Percentiles rank a stretch among this genome's conserved stretches.
Evolutionary conservation across 2,888 invertebrate species (phyloP).

Genomic region (Eubasilissa splendida): DNA sequence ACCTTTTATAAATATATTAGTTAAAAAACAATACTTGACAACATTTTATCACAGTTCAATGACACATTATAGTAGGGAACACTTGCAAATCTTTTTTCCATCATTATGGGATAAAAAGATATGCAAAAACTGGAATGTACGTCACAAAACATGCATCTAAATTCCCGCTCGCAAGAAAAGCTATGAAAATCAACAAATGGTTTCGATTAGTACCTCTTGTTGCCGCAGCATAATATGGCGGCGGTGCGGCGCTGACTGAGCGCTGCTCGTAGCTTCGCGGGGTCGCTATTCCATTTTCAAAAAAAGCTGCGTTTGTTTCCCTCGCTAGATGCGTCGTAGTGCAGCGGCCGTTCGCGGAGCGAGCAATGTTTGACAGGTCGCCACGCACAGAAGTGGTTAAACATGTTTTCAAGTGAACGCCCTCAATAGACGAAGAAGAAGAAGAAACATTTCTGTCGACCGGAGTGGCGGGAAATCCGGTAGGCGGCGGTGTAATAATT

Average conservation of each 20-base stretch:
- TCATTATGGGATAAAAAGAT: no score
- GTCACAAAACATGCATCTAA: neutral
- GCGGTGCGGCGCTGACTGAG: conserved; percentile 48
- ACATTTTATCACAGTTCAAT: no score
- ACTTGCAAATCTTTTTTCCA: no score
- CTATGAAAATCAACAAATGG: conserved; percentile 17
- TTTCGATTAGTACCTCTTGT: conserved; percentile 60
- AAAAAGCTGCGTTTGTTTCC: conserved; percentile 46
- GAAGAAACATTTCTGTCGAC: conserved; percentile 18
- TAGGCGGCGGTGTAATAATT: conserved; percentile 65
- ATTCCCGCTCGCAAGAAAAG: conserved; percentile 5
- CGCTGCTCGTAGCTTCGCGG: conserved; percentile 28
- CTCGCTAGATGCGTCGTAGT: conserved; percentile 44
- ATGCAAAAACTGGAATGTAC: neutral
- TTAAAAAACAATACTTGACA: no score
- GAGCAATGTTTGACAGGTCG: conserved; percentile 9
- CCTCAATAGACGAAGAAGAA: conserved; percentile 49
- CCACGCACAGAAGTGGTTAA: conserved; percentile 49
- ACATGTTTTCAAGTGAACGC: conserved; percentile 55
- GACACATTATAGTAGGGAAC: no score
- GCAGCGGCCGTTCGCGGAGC: conserved; percentile 35
- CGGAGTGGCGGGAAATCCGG: conserved; percentile 35
- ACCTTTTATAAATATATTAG: no score
- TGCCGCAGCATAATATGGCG: conserved; percentile 38
- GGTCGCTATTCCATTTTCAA: conserved; percentile 47